Evolutionary conservation across 2,888 invertebrate species (phyloP).

Genomic region (Apoderus coryli): DNA sequence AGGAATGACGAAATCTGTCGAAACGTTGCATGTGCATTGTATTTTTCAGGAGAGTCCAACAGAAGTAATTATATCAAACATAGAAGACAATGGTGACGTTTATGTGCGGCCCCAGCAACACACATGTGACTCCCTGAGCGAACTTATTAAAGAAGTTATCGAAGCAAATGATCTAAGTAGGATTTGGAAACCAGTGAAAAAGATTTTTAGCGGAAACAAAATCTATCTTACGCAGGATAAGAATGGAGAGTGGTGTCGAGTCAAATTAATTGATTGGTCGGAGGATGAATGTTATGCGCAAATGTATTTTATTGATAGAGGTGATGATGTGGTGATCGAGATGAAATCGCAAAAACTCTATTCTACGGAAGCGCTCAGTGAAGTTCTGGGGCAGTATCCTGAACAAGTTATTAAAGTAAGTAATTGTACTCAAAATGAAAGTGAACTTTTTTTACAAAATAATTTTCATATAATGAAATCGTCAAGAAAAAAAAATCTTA

Average conservation of each 20-base stretch:
- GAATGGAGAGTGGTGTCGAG: slow-evolving; percentile 34
- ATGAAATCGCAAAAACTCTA: slow-evolving; percentile 29
- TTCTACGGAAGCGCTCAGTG: slow-evolving; percentile 34
- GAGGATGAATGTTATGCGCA: slow-evolving; percentile 31
- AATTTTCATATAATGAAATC: not conserved
- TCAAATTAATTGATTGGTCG: slow-evolving; percentile 32
- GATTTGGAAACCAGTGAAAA: no score
- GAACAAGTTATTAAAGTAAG: slow-evolving; percentile 30
- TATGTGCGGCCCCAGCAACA: slow-evolving; percentile 31
- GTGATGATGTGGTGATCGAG: slow-evolving; percentile 33
- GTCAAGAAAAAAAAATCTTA: not conserved
- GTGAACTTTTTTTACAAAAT: not conserved
- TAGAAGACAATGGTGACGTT: slow-evolving; percentile 31
- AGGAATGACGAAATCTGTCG: no score
- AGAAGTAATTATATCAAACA: slow-evolving; percentile 31
- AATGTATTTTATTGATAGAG: slow-evolving; percentile 41
- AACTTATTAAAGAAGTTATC: slow-evolving; percentile 15
- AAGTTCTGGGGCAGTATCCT: slow-evolving; percentile 31
- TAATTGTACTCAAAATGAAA: not conserved
- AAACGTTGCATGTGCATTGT: not conserved
- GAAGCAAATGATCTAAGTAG: no score
- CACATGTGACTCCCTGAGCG: slow-evolving; percentile 14
- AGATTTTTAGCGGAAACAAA: slow-evolving; percentile 23
- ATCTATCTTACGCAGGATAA: slow-evolving; percentile 32
- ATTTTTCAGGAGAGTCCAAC: slow-evolving; percentile 22